Evolutionary conservation across 2,113 vertebrate species (phyloP), one percentile per base, ranked within the genome.

Genomic region (Lophotis ruficrista): DNA sequence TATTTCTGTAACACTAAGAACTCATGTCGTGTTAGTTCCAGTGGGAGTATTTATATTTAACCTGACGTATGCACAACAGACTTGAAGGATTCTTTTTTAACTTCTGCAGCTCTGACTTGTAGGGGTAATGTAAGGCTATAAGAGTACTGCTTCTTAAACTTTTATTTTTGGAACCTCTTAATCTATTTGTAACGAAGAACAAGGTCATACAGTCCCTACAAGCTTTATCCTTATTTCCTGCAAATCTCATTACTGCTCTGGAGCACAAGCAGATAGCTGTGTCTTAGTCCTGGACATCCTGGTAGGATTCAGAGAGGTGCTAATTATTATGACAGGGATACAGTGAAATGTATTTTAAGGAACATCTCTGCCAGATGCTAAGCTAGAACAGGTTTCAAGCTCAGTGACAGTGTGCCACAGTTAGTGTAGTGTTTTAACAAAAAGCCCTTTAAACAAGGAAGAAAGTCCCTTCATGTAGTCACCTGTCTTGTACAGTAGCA

Each of bases 141-240:
- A 89, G 85, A 90, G 68, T 56, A 38, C 50, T 76, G 62, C 83
- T 94, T 66, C 94, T 96, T 77, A 71, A 95, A 93, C 83, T 95
- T 95, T 87, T 97, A 97, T 97, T 97, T 97, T 92, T 96, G 94
- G 97, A 96, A 68, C 53, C 48, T 79, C 89, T 86, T 90, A 95
- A 94, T 94, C 96, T 95, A 70, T 96, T 85, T 90, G 93, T 96
- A 86, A 58, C 7, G 9, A 79, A 91, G 90, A 76, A 80, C 89
- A 95, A 97, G 97, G 97, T 97, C 94, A 83, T n/a, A 64, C 51
- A 75, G 83, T 70, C 68, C 27, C 65, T 96, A 50, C 57, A 84
- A 87, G 90, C 93, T 92, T 96, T 89, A 97, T 96, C 93, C 94
- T 95, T 80, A 89, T 72, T 97, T 97, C 73, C 90, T 95, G 62